Percentiles rank a stretch among this genome's conserved stretches.
Conservation (phyloP, 2,797 vertebrate genomes). For the Channa striata region DNA sequence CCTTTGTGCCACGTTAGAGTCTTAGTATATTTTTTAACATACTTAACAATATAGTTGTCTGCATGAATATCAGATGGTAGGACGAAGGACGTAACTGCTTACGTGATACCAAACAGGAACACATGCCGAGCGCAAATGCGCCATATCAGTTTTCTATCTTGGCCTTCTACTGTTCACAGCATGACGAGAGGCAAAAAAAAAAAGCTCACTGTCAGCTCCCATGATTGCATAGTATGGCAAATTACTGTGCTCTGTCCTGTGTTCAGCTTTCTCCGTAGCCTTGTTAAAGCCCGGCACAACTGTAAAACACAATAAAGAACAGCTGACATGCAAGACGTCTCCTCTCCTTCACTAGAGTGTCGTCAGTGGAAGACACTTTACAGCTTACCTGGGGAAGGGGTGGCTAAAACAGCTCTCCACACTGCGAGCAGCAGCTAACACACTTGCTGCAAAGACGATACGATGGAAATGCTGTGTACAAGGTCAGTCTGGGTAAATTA, state of each 20-base stretch:
- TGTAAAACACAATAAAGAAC: constrained; percentile 26
- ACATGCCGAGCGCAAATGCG: constrained; percentile 5
- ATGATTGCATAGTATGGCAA: constrained; percentile 34
- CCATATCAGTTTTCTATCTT: background rate
- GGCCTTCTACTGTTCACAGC: background rate
- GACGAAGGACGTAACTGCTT: constrained; percentile 4
- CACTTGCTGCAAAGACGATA: constrained; percentile 48
- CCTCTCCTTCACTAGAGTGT: constrained; percentile 22
- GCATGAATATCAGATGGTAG: constrained; percentile 13
- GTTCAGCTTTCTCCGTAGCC: constrained; percentile 36
- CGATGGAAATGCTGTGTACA: constrained; percentile 37
- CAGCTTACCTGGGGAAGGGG: constrained; percentile 54
- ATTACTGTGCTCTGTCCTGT: constrained; percentile 20
- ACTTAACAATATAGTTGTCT: background rate
- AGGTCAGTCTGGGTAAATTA: constrained; percentile 29
- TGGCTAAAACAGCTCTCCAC: constrained; percentile 58
- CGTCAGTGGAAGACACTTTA: constrained; percentile 23
- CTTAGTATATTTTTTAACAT: constrained; percentile 1
- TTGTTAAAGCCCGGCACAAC: constrained; percentile 38
- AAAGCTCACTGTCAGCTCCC: constrained; percentile 38
- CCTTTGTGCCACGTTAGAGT: background rate
- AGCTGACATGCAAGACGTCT: constrained; percentile 18
- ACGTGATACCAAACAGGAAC: constrained; percentile 15
- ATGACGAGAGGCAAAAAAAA: constrained; percentile 15
- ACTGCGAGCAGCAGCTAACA: constrained; percentile 42